Evolutionary conservation across 2,797 vertebrate genomes (phyloP).

Genomic region (Anguilla obscura): DNA sequence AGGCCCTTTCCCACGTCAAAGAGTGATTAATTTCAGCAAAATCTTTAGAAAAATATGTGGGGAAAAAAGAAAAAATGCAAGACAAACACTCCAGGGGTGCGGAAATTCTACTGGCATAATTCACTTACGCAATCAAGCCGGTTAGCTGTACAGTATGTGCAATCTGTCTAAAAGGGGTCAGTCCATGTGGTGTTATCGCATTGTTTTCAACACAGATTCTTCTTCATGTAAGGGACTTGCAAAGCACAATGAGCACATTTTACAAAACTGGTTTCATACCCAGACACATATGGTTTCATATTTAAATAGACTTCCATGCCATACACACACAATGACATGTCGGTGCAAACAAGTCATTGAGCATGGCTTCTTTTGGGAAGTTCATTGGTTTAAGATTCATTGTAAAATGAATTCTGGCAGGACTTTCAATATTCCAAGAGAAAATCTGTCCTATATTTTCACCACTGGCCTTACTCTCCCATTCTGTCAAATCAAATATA

Average conservation of each 20-base stretch:
- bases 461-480: not conserved
- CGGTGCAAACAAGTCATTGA: not conserved
- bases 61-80: not conserved
- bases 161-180: not conserved
- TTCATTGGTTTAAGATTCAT: not conserved
- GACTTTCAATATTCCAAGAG: constrained; percentile 2
- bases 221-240: not conserved
- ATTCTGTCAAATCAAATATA: constrained; percentile 22
- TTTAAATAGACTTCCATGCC: no score
- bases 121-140: not conserved
- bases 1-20: not conserved
- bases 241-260: not conserved
- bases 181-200: constrained; percentile 3
- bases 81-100: not conserved
- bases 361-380: not conserved
- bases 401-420: constrained; percentile 20
- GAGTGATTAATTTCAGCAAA: not conserved
- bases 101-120: not conserved
- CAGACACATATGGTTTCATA: no score
- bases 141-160: constrained; percentile 1
- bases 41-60: not conserved
- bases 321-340: not conserved
- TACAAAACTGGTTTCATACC: not conserved
- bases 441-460: not conserved
- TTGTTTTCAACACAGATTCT: not conserved